phyloP scores from a whole-genome alignment of 2,888 invertebrate genomes.

The Antheraea assamensis region DNA sequence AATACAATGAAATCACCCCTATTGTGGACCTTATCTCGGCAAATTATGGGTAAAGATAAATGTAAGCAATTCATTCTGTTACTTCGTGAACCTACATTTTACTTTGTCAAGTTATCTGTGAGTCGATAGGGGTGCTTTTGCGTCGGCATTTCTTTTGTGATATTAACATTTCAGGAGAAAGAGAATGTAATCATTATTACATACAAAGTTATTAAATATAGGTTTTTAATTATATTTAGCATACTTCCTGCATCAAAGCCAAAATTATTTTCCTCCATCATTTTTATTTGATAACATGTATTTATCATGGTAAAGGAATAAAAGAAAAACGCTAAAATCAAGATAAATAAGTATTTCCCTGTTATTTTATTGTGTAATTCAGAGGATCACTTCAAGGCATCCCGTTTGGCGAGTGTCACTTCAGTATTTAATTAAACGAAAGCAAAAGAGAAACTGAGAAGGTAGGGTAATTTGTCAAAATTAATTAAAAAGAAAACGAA shows the following conservation, averaged over 20 bases:
- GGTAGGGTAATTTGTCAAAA: constrained; percentile 81
- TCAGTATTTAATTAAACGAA: constrained; percentile 80
- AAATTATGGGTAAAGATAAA: constrained; percentile 26
- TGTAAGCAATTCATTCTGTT: constrained; percentile 24
- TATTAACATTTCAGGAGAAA: background rate
- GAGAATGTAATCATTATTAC: background rate
- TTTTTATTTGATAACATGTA: too few species aligned
- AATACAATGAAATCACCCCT: constrained; percentile 24
- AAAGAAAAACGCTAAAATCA: background rate
- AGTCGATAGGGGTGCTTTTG: constrained; percentile 12
- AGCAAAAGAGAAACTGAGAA: constrained; percentile 73
- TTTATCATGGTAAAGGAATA: too few species aligned
- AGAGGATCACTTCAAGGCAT: constrained; percentile 50
- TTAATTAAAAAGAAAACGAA: constrained; percentile 80
- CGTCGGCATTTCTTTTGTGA: constrained; percentile 10
- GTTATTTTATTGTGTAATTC: constrained; percentile 31
- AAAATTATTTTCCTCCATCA: too few species aligned
- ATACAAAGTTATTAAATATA: background rate
- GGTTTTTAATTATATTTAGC: too few species aligned
- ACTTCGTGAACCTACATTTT: constrained; percentile 23
- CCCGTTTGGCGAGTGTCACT: constrained; percentile 72
- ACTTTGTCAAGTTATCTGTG: constrained; percentile 20
- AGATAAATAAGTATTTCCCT: background rate
- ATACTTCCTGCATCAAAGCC: too few species aligned
- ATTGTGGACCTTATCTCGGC: constrained; percentile 25